These are phyloP conservation scores for Drosophila dunni DNA, from an alignment of 1,140 invertebrate species.

Conservation along the genomic window DNA sequence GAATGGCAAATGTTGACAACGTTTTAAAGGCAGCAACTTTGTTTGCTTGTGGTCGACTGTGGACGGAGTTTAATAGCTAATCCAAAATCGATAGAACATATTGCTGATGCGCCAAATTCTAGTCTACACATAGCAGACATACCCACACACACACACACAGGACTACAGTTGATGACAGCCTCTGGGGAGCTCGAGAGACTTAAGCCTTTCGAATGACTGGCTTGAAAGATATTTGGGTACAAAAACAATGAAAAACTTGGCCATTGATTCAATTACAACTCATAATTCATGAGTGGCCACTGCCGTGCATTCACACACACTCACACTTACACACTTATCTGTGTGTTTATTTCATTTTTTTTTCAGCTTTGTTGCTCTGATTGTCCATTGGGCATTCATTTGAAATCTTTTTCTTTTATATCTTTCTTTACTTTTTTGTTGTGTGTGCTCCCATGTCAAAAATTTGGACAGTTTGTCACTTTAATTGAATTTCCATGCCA, in stretches of 20 bases:
- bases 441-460: constrained; percentile 71
- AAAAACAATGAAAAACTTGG: constrained; percentile 11
- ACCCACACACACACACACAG: constrained; percentile 5
- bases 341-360: constrained; percentile 50
- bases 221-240: constrained; percentile 9
- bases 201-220: constrained; percentile 19
- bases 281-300: constrained; percentile 57
- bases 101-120: constrained; percentile 12
- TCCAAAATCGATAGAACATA: constrained; percentile 14
- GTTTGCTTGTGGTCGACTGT: background rate
- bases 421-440: constrained; percentile 6
- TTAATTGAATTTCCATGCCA: constrained; percentile 81
- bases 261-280: constrained; percentile 55
- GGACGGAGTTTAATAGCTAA: constrained; percentile 1
- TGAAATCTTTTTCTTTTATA: constrained; percentile 46
- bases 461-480: constrained; percentile 81
- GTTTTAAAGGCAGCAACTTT: background rate
- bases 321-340: constrained; percentile 2
- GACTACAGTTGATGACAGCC: constrained; percentile 18
- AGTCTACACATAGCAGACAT: constrained; percentile 11
- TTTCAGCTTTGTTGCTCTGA: constrained; percentile 54
- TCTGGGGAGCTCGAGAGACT: background rate
- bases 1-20: background rate
- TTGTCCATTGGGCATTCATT: constrained; percentile 81
- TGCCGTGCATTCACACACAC: constrained; percentile 1